Evolutionary conservation across 2,113 vertebrate genomes (phyloP).

Genomic region (Megatriorchis doriae): DNA sequence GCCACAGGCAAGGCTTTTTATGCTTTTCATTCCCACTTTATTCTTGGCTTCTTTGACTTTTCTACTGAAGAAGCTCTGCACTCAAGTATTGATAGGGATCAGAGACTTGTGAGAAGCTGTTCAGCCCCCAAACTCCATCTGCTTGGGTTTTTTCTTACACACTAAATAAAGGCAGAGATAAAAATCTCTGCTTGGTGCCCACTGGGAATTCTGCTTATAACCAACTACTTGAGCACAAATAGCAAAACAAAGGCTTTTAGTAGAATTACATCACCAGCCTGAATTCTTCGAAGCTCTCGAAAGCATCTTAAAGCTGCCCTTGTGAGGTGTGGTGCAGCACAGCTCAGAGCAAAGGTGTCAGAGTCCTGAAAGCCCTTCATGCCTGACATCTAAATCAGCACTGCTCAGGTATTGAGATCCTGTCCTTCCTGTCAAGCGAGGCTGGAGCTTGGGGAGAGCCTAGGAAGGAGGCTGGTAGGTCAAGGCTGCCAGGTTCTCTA

Average conservation of each 20-base stretch:
- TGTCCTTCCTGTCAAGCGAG: background rate
- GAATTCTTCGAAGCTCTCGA: background rate
- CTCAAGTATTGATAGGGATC: background rate
- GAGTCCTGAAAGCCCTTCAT: background rate
- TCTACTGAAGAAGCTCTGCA: background rate
- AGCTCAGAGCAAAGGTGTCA: background rate
- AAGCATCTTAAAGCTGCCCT: background rate
- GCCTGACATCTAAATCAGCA: background rate
- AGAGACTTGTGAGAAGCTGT: slow-evolving; percentile 27
- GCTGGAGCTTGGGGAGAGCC: background rate
- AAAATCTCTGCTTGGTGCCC: slow-evolving; percentile 36
- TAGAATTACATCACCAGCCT: background rate
- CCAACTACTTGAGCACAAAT: background rate
- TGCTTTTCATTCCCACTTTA: background rate
- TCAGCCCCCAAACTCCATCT: slow-evolving; percentile 42
- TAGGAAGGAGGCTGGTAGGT: fast-evolving
- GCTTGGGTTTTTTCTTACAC: background rate
- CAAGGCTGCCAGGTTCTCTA: background rate
- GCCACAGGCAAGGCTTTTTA: background rate
- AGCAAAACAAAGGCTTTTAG: background rate
- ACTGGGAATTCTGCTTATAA: background rate
- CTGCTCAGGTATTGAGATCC: background rate
- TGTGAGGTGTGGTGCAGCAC: background rate
- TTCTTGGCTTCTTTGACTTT: background rate
- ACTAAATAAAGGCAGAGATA: slow-evolving; percentile 42